Evolutionary conservation across 1,140 invertebrate genomes (phyloP).

Genomic region (Brachionus koreanus): DNA sequence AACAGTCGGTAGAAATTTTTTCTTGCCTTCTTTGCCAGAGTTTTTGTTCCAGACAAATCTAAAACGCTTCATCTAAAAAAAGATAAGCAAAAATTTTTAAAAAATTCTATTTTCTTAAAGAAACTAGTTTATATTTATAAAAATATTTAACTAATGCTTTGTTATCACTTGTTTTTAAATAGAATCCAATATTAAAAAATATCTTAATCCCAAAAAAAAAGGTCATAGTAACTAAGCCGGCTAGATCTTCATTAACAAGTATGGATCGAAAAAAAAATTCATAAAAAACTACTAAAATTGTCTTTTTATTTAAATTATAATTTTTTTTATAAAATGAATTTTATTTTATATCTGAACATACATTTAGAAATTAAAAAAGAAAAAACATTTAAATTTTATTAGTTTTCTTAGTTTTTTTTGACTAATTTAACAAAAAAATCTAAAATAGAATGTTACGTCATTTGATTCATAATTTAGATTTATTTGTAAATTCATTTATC

Average conservation of each 20-base stretch:
- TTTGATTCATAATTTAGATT: not conserved
- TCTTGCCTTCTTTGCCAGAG: not conserved
- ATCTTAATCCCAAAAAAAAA: not conserved
- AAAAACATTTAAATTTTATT: not conserved
- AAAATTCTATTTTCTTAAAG: not conserved
- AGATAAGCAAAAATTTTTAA: not conserved
- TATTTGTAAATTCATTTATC: not conserved
- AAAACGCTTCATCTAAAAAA: not conserved
- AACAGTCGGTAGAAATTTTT: not conserved
- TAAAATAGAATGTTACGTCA: not conserved
- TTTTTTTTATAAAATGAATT: not conserved
- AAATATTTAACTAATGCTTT: not conserved
- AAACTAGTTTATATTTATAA: not conserved
- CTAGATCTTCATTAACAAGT: not conserved
- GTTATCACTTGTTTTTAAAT: too few relatives aligned
- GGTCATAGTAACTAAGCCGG: not conserved
- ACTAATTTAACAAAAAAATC: not conserved
- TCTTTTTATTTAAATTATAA: not conserved
- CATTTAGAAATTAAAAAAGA: too few relatives aligned
- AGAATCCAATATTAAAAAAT: not conserved
- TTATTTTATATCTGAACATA: not conserved
- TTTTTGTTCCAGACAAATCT: not conserved
- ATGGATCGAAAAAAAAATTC: not conserved
- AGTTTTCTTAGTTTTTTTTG: not conserved
- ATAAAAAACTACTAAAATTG: not conserved